Conservation (phyloP, 1,140 invertebrate species). For the Zophobas morio region DNA sequence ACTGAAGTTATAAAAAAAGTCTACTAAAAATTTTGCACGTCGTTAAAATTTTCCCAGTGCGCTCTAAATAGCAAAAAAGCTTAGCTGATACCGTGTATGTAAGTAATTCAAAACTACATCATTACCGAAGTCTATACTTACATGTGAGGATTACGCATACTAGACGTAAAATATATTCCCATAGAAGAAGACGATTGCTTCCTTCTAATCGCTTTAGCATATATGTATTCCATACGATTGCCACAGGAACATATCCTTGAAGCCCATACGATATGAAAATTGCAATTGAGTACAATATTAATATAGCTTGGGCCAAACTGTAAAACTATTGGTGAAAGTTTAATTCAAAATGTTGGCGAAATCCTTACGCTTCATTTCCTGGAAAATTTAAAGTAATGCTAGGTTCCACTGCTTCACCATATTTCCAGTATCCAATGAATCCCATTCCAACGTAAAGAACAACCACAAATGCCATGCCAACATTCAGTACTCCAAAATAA, state of each 20-base stretch:
- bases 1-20: no score
- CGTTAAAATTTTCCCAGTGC: no score
- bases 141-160: constrained; percentile 80
- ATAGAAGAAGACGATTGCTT: constrained; percentile 68
- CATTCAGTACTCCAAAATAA: constrained; percentile 82
- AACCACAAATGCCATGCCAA: constrained; percentile 82
- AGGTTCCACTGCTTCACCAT: constrained; percentile 74
- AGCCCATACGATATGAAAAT: constrained; percentile 93
- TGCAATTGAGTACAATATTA: constrained; percentile 87
- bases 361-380: constrained; percentile 68
- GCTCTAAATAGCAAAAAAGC: no score
- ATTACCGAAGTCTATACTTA: constrained; percentile 69
- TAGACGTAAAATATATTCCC: constrained; percentile 78
- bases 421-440: constrained; percentile 86
- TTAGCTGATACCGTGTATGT: no score
- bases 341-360: constrained; percentile 17
- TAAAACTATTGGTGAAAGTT: constrained; percentile 58
- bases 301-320: constrained; percentile 86
- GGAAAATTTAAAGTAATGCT: constrained; percentile 82
- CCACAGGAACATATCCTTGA: constrained; percentile 95
- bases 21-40: no score
- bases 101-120: not conserved
- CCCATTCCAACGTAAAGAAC: constrained; percentile 81
- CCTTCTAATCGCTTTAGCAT: constrained; percentile 72
- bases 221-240: constrained; percentile 89